These are phyloP conservation scores for Daktulosphaira vitifoliae DNA, from an alignment of 1,140 invertebrate species.

Conservation along the genomic window DNA sequence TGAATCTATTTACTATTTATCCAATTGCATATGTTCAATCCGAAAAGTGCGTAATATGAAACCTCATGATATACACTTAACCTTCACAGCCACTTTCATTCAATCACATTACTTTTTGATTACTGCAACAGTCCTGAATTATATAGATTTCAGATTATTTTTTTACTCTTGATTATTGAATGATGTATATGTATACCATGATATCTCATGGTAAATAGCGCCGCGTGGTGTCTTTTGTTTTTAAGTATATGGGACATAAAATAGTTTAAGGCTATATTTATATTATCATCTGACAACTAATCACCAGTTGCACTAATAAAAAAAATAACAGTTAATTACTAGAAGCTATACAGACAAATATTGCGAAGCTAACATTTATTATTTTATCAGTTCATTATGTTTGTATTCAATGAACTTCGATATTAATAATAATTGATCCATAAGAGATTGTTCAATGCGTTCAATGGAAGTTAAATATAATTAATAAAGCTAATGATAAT, in stretches of 20 bases:
- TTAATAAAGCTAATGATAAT: not conserved
- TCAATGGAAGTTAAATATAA: not conserved
- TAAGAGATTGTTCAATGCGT: not conserved
- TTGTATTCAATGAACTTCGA: not conserved
- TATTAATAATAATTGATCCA: too few species aligned
- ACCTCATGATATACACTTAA: too few species aligned
- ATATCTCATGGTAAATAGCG: constrained; percentile 10
- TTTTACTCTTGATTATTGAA: too few species aligned
- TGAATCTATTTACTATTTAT: too few species aligned
- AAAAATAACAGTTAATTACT: constrained; percentile 6
- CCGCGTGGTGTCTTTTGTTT: not conserved
- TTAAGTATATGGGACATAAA: not conserved
- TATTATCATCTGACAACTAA: constrained; percentile 1
- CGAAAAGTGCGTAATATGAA: too few species aligned
- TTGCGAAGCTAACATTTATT: constrained; percentile 2
- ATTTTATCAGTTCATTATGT: constrained; percentile 15
- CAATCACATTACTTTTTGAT: too few species aligned
- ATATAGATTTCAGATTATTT: too few species aligned
- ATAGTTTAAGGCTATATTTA: constrained; percentile 18
- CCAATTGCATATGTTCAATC: too few species aligned
- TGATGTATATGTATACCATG: too few species aligned
- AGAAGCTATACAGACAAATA: not conserved
- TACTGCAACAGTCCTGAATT: too few species aligned
- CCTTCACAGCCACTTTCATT: too few species aligned
- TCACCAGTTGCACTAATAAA: not conserved